phyloP scores from a whole-genome alignment of 2,113 vertebrate genomes.

The Lasiurus borealis region DNA sequence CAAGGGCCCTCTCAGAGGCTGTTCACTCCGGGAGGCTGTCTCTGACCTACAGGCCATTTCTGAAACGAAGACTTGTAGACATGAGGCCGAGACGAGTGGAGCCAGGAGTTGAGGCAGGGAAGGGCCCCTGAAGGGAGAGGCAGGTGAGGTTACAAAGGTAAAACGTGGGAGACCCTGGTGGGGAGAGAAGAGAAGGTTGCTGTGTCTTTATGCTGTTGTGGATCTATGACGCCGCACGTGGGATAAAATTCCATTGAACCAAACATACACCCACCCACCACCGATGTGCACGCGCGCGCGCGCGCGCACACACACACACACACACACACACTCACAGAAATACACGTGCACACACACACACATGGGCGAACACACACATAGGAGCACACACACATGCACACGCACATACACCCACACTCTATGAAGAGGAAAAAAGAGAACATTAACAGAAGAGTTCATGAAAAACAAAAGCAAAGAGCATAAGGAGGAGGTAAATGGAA shows the following conservation, averaged over 20 bases:
- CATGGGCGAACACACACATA: too few relatives aligned
- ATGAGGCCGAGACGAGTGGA: too few relatives aligned
- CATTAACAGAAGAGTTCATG: not conserved
- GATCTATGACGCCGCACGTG: rapidly evolving
- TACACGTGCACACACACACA: too few relatives aligned
- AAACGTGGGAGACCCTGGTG: not conserved
- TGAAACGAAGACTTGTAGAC: not conserved
- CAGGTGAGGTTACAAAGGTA: not conserved
- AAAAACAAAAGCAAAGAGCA: not conserved
- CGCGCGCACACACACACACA: too few relatives aligned
- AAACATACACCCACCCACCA: too few relatives aligned
- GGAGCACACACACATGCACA: too few relatives aligned
- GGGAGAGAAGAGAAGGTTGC: not conserved
- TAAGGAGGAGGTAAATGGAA: too few relatives aligned
- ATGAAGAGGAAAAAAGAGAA: not conserved
- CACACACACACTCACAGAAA: too few relatives aligned
- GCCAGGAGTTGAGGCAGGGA: too few relatives aligned
- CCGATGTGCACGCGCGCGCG: too few relatives aligned
- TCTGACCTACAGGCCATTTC: not conserved
- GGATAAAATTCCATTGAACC: rapidly evolving
- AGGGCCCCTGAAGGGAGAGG: not conserved
- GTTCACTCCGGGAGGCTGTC: rapidly evolving
- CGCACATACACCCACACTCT: too few relatives aligned
- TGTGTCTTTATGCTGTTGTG: not conserved
- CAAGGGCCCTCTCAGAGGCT: too few relatives aligned